Evolutionary conservation across 2,113 vertebrate species (phyloP).

Genomic region (Tyrannus savana): DNA sequence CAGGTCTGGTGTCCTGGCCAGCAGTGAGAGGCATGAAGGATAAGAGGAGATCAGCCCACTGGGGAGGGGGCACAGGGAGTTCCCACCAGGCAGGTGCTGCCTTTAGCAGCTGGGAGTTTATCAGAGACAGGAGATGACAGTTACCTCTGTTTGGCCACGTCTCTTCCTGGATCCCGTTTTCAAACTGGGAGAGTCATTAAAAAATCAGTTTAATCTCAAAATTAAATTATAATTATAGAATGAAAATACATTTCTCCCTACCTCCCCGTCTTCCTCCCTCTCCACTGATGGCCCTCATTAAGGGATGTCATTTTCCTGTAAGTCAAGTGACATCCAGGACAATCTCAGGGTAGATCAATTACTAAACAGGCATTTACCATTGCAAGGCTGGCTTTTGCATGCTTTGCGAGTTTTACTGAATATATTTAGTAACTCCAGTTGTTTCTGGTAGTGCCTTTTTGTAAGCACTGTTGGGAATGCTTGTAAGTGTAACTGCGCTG

Average conservation of each 20-base stretch:
- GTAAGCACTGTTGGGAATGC: neutral
- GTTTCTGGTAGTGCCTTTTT: slow-evolving; percentile 11
- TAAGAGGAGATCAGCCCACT: rapidly evolving
- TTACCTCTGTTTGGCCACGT: neutral
- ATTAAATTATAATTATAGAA: neutral
- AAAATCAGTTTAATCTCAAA: neutral
- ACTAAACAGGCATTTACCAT: neutral
- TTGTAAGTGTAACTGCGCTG: neutral
- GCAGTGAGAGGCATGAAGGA: rapidly evolving
- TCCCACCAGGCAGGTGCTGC: neutral
- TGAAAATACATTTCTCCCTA: neutral
- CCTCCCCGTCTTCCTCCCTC: neutral
- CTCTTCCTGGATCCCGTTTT: neutral
- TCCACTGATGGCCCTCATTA: neutral
- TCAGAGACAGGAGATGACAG: rapidly evolving
- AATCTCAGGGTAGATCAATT: neutral
- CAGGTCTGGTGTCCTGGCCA: neutral
- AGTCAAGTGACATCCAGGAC: neutral
- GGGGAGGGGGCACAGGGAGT: neutral
- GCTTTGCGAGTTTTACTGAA: neutral
- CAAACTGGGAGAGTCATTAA: neutral
- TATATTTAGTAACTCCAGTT: slow-evolving; percentile 53
- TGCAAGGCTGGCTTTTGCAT: neutral
- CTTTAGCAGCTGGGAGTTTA: neutral
- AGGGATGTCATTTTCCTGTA: neutral